A percentile compares a stretch with the other conserved stretches of the same genome.
Evolutionary conservation across 1,140 invertebrate species (phyloP).

Genomic region (Pentalonia nigronervosa): DNA sequence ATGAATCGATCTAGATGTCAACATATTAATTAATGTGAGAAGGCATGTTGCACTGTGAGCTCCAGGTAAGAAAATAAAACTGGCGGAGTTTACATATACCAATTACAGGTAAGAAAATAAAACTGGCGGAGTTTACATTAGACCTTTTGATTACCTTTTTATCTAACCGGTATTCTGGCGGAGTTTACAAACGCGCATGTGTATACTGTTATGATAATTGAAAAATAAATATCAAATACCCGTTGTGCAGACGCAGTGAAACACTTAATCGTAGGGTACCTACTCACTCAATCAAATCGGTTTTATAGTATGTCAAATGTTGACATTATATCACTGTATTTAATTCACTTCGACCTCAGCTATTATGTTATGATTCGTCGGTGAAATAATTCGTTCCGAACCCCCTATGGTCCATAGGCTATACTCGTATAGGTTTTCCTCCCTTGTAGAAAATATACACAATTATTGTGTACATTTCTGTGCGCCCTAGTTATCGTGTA

Average conservation of each 20-base stretch:
- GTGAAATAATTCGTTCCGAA: conserved; percentile 3
- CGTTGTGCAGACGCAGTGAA: not conserved
- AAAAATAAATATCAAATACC: not conserved
- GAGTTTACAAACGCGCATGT: too few species aligned
- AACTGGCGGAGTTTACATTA: too few species aligned
- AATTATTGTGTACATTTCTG: not conserved
- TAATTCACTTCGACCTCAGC: not conserved
- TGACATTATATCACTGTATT: not conserved
- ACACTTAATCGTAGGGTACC: not conserved
- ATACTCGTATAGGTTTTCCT: not conserved
- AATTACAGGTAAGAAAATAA: too few species aligned
- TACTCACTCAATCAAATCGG: not conserved
- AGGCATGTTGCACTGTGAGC: too few species aligned
- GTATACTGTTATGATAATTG: not conserved
- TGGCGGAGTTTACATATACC: too few species aligned
- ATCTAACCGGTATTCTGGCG: too few species aligned
- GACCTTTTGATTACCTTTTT: too few species aligned
- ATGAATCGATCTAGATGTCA: too few species aligned
- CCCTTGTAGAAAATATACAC: not conserved
- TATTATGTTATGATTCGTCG: conserved; percentile 3
- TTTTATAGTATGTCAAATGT: not conserved
- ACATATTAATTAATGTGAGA: too few species aligned
- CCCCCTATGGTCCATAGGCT: not conserved
- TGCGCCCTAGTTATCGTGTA: conserved; percentile 18
- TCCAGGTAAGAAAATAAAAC: too few species aligned